These are phyloP conservation scores for Miichthys miiuy DNA, from an alignment of 2,797 vertebrate species.

Conservation along the genomic window DNA sequence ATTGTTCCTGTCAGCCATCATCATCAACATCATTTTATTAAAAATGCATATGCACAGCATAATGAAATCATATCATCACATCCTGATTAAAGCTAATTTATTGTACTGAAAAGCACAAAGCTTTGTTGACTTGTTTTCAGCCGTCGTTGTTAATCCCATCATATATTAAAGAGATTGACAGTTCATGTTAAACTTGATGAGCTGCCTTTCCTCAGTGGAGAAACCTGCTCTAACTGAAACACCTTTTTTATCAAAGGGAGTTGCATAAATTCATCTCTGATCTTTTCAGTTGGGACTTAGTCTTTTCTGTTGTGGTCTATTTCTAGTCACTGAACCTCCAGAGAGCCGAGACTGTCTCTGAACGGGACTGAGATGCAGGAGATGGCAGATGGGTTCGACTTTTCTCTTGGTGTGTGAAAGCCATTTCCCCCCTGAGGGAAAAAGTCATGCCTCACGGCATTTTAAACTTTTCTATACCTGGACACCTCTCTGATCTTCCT, in stretches of 20 bases:
- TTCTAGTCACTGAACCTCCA: constrained; percentile 62
- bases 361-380: constrained; percentile 59
- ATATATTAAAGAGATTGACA: constrained; percentile 5
- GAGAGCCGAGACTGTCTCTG: constrained; percentile 61
- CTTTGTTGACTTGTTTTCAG: constrained; percentile 2
- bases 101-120: background rate
- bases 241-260: constrained; percentile 51
- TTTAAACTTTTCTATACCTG: constrained; percentile 61
- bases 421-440: constrained; percentile 27
- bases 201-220: constrained; percentile 16
- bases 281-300: constrained; percentile 54
- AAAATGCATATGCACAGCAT: constrained; percentile 24
- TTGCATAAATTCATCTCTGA: constrained; percentile 60
- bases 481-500: constrained; percentile 51
- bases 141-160: background rate
- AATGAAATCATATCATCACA: constrained; percentile 20
- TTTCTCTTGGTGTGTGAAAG: constrained; percentile 51
- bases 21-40: constrained; percentile 16
- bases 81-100: constrained; percentile 16
- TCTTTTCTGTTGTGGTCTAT: constrained; percentile 56
- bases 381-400: constrained; percentile 59
- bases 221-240: constrained; percentile 33
- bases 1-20: constrained; percentile 11
- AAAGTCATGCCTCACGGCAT: constrained; percentile 58
- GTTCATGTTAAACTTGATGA: constrained; percentile 23